Evolutionary conservation across 2,888 invertebrate species (phyloP), one percentile per base, ranked within the genome.

Genomic region (Acanthosepion esculentum): DNA sequence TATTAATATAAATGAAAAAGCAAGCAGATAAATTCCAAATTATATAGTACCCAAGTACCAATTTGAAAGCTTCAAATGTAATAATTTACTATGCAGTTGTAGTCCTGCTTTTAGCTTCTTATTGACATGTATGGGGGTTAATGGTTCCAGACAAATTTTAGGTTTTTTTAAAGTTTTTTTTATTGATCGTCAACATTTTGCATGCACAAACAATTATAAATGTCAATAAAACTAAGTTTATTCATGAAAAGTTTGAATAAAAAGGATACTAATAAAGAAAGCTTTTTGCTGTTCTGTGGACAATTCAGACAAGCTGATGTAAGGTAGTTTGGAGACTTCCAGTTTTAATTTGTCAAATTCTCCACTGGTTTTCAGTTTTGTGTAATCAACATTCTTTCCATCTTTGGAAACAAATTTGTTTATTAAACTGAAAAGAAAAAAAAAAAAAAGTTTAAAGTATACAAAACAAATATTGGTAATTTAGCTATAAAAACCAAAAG

Each of bases 211-310:
- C 15, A 53, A 53, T 53, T 12, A 53, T 53, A 20, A 23, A 3
- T 26, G 1, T 26, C 64, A 64, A 59, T 5, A 64, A 64, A 64
- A 5, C 8, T 23, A 26, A 64, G 29, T 59, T 64, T 64, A 29
- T 23, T 64, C 5, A 64, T 64, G 91, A 50, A 41, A 41, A 41
- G 41, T 41, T 41, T 41, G 41, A 78, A 55, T n/a, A 33, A 50
- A 94, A 96, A 97, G 97, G 97, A 97, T 97, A 97, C 97, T 97
- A 50, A 97, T 97, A 95, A 97, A 97, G 95, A 97, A 97, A 23
- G 96, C 97, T 95, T 96, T 97, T 50, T 96, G 96, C 94, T 97
- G 96, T 26, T 96, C 95, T 91, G 96, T 96, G 33, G 95, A 95
- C 91, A 96, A 94, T 15, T 95, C 94, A 48, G 23, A 12, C 15